A percentile compares a stretch with the other conserved stretches of the same genome.
Evolutionary conservation across 2,113 vertebrate genomes (phyloP).

Genomic region (Nibea coibor): DNA sequence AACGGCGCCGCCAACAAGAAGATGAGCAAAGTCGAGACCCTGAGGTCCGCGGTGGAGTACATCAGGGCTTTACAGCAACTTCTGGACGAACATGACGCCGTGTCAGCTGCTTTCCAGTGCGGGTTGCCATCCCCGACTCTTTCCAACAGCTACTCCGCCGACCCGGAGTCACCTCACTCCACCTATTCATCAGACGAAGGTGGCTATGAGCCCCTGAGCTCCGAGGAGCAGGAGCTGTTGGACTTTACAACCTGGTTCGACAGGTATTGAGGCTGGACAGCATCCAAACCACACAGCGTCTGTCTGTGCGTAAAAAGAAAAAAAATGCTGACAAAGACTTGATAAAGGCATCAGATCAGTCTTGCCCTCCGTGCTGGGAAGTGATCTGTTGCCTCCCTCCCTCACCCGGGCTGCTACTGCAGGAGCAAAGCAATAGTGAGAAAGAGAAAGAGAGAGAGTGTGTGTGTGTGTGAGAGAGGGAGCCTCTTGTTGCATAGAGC

Average conservation of each 20-base stretch:
- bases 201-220: conserved; percentile 90
- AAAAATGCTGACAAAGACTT: conserved; percentile 57
- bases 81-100: conserved; percentile 91
- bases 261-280: conserved; percentile 85
- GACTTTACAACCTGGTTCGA: conserved; percentile 95
- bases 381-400: conserved; percentile 61
- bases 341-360: conserved; percentile 55
- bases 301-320: conserved; percentile 55
- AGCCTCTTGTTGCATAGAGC: conserved; percentile 52
- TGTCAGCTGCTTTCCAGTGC: conserved; percentile 88
- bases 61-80: conserved; percentile 94
- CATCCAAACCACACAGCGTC: conserved; percentile 3
- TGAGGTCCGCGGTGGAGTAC: conserved; percentile 95
- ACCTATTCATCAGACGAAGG: conserved; percentile 93
- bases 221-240: conserved; percentile 91
- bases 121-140: conserved; percentile 84
- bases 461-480: conserved; percentile 45
- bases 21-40: conserved; percentile 98
- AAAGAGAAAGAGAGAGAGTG: conserved; percentile 23
- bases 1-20: conserved; percentile 95
- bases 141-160: conserved; percentile 80
- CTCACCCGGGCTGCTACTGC: conserved; percentile 61
- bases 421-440: conserved; percentile 68
- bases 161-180: conserved; percentile 89
- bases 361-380: conserved; percentile 52